These are phyloP conservation scores for Alitta virens DNA, from an alignment of 2,888 invertebrate species.

Conservation along the genomic window DNA sequence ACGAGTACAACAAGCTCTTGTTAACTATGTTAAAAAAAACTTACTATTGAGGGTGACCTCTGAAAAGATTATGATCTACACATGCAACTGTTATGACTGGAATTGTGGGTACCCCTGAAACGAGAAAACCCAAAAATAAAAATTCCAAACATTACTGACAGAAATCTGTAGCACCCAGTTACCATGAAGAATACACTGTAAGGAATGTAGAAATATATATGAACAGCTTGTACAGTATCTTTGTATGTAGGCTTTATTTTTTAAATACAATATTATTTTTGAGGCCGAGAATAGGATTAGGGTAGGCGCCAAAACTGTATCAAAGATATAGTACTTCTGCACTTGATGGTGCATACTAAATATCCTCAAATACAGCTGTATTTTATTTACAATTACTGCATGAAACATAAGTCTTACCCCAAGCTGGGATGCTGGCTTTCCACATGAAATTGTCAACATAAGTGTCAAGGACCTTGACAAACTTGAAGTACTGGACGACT, in stretches of 20 bases:
- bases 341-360: no score
- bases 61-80: neutral
- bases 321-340: neutral
- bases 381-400: no score
- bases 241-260: no score
- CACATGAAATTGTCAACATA: constrained; percentile 64
- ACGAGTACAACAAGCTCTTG: neutral
- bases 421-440: constrained; percentile 66
- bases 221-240: no score
- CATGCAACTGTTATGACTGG: neutral
- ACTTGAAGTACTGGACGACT: constrained; percentile 68
- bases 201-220: no score
- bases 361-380: no score
- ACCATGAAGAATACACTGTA: no score
- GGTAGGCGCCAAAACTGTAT: no score
- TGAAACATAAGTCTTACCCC: constrained; percentile 64
- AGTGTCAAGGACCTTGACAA: constrained; percentile 68
- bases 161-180: no score
- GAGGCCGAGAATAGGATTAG: no score
- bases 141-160: no score
- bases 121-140: neutral
- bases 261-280: no score
- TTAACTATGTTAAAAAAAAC: neutral
- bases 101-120: neutral
- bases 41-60: neutral